Base-by-base conservation (phyloP, 2,113 vertebrate genomes). In the Alectura lathami region DNA sequence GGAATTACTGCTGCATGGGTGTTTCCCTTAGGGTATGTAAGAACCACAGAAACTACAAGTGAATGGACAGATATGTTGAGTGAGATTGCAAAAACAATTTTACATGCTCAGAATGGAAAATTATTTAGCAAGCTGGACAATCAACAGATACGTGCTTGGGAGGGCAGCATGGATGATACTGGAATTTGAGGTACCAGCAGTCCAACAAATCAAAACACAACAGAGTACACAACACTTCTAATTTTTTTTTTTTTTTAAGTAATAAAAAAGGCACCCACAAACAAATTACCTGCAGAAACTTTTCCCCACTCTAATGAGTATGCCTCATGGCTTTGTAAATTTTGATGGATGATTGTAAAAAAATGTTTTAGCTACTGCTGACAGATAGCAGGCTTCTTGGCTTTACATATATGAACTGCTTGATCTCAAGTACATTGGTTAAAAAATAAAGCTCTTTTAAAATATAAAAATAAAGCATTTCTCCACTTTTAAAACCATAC, bases 381-480 rank as follows among this genome's bases (percentile, higher is more conserved):
- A 38, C 43, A 86, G 72, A 95, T 86, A 83, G 56, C 77, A 93
- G 43, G 18, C 56, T 93, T 90, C 76, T 96, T 75, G 26, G 21
- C 57, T 83, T 94, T 81, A 81, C 81, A 93, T 90, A 91, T 78
- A 78, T 0, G 0, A 75, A 1, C 64, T 84, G 32, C 83, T 88
- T 78, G 47, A 86, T 90, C 93, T 95, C 48, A 68, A 63, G 92
- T 83, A 94, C 85, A 69, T 94, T 78, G 17, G 40, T 88, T 93
- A 86, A 83, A 96, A 95, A 96, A 96, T 90, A 94, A 67, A 75
- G 26, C 16, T 83, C 76, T 94, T 88, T 96, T 93, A 88, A 91
- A n/a, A n/a, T n/a, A n/a, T n/a, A n/a, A n/a, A n/a, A n/a, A n/a
- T n/a, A n/a, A 90, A 91, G 73, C 15, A 38, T 53, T 53, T 81